Evolutionary conservation across 2,797 vertebrate species (phyloP).

Genomic region (Rhynchonycteris naso): DNA sequence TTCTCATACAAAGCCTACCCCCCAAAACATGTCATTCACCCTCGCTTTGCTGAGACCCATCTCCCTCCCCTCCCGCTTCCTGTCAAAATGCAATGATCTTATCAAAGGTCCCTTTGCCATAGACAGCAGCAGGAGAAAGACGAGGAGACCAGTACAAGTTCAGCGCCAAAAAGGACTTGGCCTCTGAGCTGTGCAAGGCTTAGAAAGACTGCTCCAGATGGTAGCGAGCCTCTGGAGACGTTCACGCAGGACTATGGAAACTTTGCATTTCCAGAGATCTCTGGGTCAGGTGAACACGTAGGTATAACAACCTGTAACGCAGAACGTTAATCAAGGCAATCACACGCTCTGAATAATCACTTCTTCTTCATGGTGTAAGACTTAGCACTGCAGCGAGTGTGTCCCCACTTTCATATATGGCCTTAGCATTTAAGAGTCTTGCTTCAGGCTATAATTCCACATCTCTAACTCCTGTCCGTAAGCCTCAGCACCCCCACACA

Average conservation of each 20-base stretch:
- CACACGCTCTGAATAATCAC: background rate
- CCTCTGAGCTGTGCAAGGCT: rapidly evolving
- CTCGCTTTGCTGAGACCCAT: background rate
- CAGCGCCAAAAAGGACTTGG: background rate
- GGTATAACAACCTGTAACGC: background rate
- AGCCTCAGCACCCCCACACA: rapidly evolving
- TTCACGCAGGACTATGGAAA: rapidly evolving
- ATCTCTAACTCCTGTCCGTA: no score
- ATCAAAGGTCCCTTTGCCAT: background rate
- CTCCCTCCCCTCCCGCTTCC: background rate
- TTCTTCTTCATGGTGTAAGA: background rate
- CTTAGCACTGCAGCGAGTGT: background rate
- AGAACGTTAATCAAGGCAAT: background rate
- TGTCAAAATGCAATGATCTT: background rate
- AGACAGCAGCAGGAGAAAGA: background rate
- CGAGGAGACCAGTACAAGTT: rapidly evolving
- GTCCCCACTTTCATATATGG: background rate
- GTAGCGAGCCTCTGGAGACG: background rate
- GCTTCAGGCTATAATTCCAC: rapidly evolving
- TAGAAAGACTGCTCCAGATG: background rate
- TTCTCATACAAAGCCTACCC: background rate
- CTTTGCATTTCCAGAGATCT: background rate
- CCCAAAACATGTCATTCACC: background rate
- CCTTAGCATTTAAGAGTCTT: background rate
- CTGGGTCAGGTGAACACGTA: background rate